These are phyloP conservation scores for Drosophila littoralis DNA, from an alignment of 1,140 invertebrate genomes.

Conservation along the genomic window DNA sequence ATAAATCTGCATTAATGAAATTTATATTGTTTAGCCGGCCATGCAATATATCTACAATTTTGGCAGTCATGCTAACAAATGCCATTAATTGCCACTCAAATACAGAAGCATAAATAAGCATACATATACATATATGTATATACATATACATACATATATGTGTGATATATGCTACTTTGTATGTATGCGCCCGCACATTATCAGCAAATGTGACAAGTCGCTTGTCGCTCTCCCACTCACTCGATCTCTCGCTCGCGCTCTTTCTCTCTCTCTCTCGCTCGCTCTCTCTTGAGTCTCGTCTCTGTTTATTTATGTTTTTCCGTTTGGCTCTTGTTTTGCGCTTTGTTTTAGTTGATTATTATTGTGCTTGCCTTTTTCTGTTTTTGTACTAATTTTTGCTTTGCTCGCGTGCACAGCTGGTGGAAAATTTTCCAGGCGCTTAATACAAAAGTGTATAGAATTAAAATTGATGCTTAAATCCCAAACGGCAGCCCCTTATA, in stretches of 20 bases:
- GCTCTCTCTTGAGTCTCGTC: slow-evolving; percentile 17
- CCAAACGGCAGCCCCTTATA: slow-evolving; percentile 18
- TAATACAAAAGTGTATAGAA: slow-evolving; percentile 68
- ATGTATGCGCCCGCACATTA: slow-evolving; percentile 31
- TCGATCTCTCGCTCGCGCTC: not conserved
- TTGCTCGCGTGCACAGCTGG: slow-evolving; percentile 60
- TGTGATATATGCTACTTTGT: slow-evolving; percentile 1
- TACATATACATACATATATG: not conserved
- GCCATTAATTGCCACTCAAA: slow-evolving; percentile 34
- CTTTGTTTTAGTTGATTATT: slow-evolving; percentile 42
- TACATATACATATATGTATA: not conserved
- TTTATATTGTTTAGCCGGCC: slow-evolving; percentile 27
- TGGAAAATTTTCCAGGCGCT: slow-evolving; percentile 78
- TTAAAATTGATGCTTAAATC: slow-evolving; percentile 70
- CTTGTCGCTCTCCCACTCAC: not conserved
- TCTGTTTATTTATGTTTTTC: slow-evolving; percentile 72
- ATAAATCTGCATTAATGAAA: slow-evolving; percentile 55
- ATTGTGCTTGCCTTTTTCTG: slow-evolving; percentile 24
- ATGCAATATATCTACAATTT: slow-evolving; percentile 39
- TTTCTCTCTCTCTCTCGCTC: slow-evolving; percentile 1
- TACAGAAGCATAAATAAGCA: not conserved
- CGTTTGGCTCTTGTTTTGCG: slow-evolving; percentile 34
- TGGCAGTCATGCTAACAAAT: slow-evolving; percentile 45
- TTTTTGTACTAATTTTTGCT: slow-evolving; percentile 33
- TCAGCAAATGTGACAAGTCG: slow-evolving; percentile 49